Evolutionary conservation across 2,113 vertebrate species (phyloP).

Genomic region (Hirundichthys speculiger): DNA sequence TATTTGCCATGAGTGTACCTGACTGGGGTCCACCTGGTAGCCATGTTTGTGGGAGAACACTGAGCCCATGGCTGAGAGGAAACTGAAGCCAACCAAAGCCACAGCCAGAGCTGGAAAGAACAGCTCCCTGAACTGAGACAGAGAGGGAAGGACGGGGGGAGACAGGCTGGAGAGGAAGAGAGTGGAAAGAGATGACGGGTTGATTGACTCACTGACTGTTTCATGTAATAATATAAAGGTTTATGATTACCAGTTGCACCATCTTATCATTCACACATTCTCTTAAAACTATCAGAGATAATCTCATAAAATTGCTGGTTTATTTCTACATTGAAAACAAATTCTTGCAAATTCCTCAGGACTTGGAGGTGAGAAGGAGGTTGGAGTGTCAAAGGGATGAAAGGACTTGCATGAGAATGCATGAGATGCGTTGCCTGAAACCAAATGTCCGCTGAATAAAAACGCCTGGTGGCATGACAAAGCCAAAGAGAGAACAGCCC

Average conservation of each 20-base stretch:
- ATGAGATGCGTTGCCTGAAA: no score
- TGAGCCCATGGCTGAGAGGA: conserved; percentile 46
- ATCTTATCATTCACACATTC: no score
- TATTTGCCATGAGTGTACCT: conserved; percentile 25
- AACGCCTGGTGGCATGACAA: background rate
- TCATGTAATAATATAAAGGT: no score
- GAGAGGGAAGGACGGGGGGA: conserved; percentile 41
- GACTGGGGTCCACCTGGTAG: conserved; percentile 41
- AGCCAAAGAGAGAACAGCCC: conserved; percentile 13
- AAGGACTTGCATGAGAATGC: no score
- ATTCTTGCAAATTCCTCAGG: no score
- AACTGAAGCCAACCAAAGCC: conserved; percentile 62
- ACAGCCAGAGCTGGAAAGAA: conserved; percentile 53
- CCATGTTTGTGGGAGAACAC: conserved; percentile 51
- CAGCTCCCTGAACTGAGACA: conserved; percentile 45
- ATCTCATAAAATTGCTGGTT: no score
- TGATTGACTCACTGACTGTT: no score
- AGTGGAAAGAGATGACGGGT: background rate
- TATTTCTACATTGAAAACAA: no score
- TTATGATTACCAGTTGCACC: no score
- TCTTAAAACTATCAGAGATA: no score
- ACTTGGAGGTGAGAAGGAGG: no score
- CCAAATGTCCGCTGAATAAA: background rate
- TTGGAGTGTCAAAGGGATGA: no score
- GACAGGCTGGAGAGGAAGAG: conserved; percentile 1